Evolutionary conservation across 2,113 vertebrate genomes (phyloP), one percentile per base, ranked within the genome.

Genomic region (Paracanthobrama guichenoti): DNA sequence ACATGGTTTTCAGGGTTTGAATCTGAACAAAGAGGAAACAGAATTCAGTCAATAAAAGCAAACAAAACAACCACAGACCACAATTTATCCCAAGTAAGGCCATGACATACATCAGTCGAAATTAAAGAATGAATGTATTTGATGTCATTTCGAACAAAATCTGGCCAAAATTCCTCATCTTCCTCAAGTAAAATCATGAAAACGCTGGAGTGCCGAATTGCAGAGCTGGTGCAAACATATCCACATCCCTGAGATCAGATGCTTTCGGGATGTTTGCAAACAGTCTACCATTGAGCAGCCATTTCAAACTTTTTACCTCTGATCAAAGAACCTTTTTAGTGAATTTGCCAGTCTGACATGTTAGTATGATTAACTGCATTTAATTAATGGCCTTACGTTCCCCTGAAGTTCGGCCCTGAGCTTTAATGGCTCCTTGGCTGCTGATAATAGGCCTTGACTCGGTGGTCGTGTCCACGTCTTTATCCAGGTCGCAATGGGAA

Each of bases 341-440:
- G 6, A 18, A 14, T 31, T 31, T 31, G 18, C 1, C 28, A 7
- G 26, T 6, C 12, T 64, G 18, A 64, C 60, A 28, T 64, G 26
- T n/a, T n/a, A n/a, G n/a, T 24, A 14, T 26, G 28, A 28, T 18
- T 11, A 22, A 69, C 67, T 71, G 20, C 0, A 71, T 42, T 42
- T 4, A 12, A 69, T 22, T 20, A 50, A n/a, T 8, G 8, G 2
- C 26, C 28, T 39, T 12, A 4, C 24, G 18, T 66, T 89, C 90
- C 97, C 98, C 97, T 92, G 95, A 93, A 71, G 94, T 92, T 88
- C 96, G 93, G 91, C 95, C 89, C 84, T 97, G 97, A 39, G 96
- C 94, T 92, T 99, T 99, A 88, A 98, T 95, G 64, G 96, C 95
- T 88, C 96, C 97, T 89, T 97, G 97, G 88, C 93, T 96, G 92